Evolutionary conservation across 2,797 vertebrate species (phyloP).

Genomic region (Falco columbarius): DNA sequence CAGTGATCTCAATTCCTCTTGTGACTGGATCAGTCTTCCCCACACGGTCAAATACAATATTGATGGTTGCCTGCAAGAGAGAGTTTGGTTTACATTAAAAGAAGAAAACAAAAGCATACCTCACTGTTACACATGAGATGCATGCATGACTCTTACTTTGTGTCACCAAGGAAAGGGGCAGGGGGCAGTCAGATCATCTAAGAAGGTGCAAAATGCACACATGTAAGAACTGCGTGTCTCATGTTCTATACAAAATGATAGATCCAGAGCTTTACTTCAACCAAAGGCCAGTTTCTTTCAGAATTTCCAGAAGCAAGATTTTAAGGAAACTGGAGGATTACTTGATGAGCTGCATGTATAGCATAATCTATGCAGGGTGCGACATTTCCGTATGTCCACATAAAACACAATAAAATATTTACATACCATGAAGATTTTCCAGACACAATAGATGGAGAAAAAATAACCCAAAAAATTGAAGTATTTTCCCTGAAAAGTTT

Average conservation of each 20-base stretch:
- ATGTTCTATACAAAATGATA: background rate
- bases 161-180: background rate
- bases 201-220: background rate
- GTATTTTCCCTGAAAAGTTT: slow-evolving; percentile 98
- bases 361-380: background rate
- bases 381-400: background rate
- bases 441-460: slow-evolving; percentile 99
- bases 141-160: background rate
- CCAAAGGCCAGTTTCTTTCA: background rate
- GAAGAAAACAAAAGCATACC: background rate
- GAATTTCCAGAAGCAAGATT: background rate
- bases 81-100: background rate
- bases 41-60: slow-evolving; percentile 97
- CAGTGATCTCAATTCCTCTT: slow-evolving; percentile 98
- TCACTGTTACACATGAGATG: background rate
- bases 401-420: background rate
- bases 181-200: rapidly evolving
- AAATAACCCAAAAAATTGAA: slow-evolving; percentile 98
- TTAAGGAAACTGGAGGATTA: background rate
- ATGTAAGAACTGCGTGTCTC: background rate
- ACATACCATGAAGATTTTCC: slow-evolving; percentile 99
- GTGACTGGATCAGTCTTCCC: slow-evolving; percentile 99
- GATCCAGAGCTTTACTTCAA: background rate
- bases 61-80: slow-evolving; percentile 91
- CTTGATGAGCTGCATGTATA: background rate